Evolutionary conservation across 2,888 invertebrate genomes (phyloP), one percentile per base, ranked within the genome.

Genomic region (Archips xylosteana): DNA sequence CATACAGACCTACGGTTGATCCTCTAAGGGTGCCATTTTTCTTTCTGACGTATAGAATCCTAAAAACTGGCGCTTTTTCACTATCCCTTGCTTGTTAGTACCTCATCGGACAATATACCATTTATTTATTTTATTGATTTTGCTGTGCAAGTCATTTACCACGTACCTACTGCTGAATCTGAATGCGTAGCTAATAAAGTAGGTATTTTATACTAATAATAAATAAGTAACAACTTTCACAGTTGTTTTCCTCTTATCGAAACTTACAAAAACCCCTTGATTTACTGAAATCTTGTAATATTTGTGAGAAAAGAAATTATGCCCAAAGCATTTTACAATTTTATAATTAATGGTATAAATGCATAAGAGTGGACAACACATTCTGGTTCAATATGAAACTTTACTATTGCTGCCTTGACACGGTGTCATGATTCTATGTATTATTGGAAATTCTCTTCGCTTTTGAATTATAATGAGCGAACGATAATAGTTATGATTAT

Each of bases 401-500:
- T 9, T 57, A 32, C 32, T 57, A 32, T 57, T 54, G 6, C 49
- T n/a, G 12, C 12, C 47, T 13, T 51, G 51, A 13, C 8, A 51
- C 51, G 32, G 13, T 32, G 32, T 13, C 39, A 45, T 63, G 34
- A 63, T 34, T 49, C 65, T 51, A 36, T 51, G 4, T 4, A 5
- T 3, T 54, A 54, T 10, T 39, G 34, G 39, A 49, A 32, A 57
- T 36, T 73, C 34, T 47, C 49, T 63, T 15, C 49, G 63, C 59
- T 69, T 47, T 73, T 49, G 36, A 59, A 51, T 42, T 59, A 47
- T 69, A 64, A 73, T 64, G 59, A 70, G 64, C 64, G 68, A 65
- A 59, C 70, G 61, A 49, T 70, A 60, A 70, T 70, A n/a, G n/a
- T n/a, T n/a, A 54, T 54, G 64, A 74, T 65, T 70, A 61, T 65